phyloP scores from a whole-genome alignment of 1,140 invertebrate species.

The Paraescarpia echinospica region DNA sequence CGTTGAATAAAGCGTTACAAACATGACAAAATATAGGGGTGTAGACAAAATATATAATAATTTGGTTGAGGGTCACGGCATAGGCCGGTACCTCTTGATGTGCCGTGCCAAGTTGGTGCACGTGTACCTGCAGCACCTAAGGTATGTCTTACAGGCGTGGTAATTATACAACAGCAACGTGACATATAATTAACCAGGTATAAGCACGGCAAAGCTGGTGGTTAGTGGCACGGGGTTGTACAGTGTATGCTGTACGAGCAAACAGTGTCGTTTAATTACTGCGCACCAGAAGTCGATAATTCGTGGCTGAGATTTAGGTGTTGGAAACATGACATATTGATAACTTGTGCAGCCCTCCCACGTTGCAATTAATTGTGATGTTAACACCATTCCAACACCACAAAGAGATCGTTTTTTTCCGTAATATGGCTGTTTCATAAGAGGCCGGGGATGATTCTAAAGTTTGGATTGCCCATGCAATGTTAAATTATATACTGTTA shows the following conservation, averaged over 20 bases:
- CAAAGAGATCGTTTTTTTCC: neutral
- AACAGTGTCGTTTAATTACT: neutral
- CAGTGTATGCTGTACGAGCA: neutral
- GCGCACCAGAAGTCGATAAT: neutral
- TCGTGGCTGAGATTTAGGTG: neutral
- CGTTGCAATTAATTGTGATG: neutral
- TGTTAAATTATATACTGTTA: no score
- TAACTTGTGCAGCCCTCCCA: neutral
- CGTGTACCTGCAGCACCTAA: neutral
- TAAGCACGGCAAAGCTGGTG: neutral
- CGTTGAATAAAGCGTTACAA: neutral
- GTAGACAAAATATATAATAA: neutral
- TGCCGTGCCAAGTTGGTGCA: neutral
- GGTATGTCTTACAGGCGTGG: neutral
- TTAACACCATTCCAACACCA: neutral
- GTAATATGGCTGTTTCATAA: neutral
- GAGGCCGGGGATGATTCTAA: neutral
- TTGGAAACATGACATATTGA: neutral
- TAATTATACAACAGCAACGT: neutral
- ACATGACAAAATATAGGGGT: neutral
- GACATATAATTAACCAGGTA: slow-evolving; percentile 6
- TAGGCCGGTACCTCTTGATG: neutral
- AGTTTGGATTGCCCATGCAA: neutral
- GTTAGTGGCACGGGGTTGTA: neutral
- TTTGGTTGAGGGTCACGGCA: neutral